Evolutionary conservation across 2,888 invertebrate species (phyloP).

Genomic region (Eumerus sabulonum): DNA sequence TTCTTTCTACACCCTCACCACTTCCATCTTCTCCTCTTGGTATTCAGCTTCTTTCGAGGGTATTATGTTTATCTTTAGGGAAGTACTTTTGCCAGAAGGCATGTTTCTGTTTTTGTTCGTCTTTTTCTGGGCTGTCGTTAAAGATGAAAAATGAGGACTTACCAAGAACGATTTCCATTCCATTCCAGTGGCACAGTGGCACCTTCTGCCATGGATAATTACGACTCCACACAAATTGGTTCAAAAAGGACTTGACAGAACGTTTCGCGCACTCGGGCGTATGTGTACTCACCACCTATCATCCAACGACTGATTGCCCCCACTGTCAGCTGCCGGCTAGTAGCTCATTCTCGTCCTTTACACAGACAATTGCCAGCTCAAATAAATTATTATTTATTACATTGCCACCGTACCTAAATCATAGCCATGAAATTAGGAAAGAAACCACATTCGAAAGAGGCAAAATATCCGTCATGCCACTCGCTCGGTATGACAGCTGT

Average conservation of each 20-base stretch:
- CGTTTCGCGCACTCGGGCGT: not conserved
- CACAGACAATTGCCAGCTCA: constrained; percentile 22
- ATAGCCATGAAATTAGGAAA: constrained; percentile 5
- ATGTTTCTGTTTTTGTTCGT: constrained; percentile 3
- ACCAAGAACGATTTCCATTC: constrained; percentile 2
- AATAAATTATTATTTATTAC: constrained; percentile 48
- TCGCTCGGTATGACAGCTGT: too few relatives aligned
- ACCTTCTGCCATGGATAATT: not conserved
- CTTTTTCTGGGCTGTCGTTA: constrained; percentile 10
- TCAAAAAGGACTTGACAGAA: not conserved
- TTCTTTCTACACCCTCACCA: too few relatives aligned
- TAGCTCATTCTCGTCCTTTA: constrained; percentile 1
- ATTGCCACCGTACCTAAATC: constrained; percentile 26
- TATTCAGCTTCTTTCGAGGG: not conserved
- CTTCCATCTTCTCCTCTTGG: constrained; percentile 10
- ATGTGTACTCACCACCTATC: not conserved
- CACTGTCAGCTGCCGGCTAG: not conserved
- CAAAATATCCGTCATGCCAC: too few relatives aligned
- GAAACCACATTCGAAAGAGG: not conserved
- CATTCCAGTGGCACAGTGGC: constrained; percentile 18
- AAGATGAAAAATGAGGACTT: constrained; percentile 44
- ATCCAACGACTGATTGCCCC: not conserved
- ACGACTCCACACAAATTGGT: not conserved
- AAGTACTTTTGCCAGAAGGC: constrained; percentile 41
- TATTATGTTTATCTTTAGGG: constrained; percentile 52